Evolutionary conservation across 2,888 invertebrate genomes (phyloP).

Genomic region (Leucophenga montana): DNA sequence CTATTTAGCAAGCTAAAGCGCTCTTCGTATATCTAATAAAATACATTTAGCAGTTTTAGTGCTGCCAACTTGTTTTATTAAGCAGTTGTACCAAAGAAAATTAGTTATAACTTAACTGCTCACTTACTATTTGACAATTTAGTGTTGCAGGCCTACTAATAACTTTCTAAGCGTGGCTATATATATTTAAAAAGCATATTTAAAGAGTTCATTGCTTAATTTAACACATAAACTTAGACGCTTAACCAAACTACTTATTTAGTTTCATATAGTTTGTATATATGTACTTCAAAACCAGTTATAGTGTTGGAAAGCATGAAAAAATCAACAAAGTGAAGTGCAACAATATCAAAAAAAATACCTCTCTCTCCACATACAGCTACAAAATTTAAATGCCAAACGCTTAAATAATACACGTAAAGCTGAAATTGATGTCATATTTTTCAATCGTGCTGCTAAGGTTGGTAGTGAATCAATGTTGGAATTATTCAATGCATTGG

Average conservation of each 20-base stretch:
- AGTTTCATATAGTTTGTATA: too few relatives aligned
- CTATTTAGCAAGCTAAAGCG: too few relatives aligned
- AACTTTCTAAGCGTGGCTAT: too few relatives aligned
- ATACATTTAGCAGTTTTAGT: too few relatives aligned
- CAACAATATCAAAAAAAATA: background rate
- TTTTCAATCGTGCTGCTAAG: slow-evolving; percentile 94
- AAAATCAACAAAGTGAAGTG: background rate
- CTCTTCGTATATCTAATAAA: too few relatives aligned
- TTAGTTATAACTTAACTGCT: too few relatives aligned
- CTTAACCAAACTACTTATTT: background rate
- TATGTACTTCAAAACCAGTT: too few relatives aligned
- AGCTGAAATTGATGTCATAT: slow-evolving; percentile 82
- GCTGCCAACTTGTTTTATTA: too few relatives aligned
- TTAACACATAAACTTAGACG: background rate
- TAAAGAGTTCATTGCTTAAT: too few relatives aligned
- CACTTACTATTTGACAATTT: background rate
- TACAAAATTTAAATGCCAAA: slow-evolving; percentile 50
- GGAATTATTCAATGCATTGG: slow-evolving; percentile 74
- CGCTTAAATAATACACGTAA: slow-evolving; percentile 84
- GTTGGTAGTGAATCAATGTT: slow-evolving; percentile 92
- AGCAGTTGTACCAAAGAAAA: too few relatives aligned
- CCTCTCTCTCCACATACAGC: slow-evolving; percentile 38
- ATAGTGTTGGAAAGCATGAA: background rate
- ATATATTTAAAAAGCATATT: too few relatives aligned
- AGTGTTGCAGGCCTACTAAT: too few relatives aligned